Percentiles rank a stretch among this genome's conserved stretches.
Conservation (phyloP, 2,113 vertebrate genomes). For the Sitta europaea region DNA sequence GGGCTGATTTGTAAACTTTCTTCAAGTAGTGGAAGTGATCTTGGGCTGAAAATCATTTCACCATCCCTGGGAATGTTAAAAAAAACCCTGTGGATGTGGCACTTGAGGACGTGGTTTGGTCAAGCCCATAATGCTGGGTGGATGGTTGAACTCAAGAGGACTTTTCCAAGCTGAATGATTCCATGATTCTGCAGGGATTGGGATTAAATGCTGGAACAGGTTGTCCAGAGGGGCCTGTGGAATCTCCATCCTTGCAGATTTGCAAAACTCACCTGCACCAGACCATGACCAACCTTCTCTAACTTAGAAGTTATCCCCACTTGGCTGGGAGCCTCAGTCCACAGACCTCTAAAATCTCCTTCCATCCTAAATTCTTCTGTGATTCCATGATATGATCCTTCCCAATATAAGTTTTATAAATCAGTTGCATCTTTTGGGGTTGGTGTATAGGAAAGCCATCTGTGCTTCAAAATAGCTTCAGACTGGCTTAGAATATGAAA, state of each 20-base stretch:
- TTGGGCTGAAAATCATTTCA: not conserved
- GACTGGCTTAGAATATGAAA: not conserved
- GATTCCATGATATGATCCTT: not conserved
- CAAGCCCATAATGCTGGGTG: not conserved
- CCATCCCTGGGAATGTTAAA: not conserved
- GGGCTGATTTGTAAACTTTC: not conserved
- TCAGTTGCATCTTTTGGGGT: not conserved
- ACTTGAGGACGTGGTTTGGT: not conserved
- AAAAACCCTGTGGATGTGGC: not conserved
- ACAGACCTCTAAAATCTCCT: not conserved
- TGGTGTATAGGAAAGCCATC: not conserved
- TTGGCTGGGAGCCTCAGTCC: not conserved
- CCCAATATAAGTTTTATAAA: not conserved
- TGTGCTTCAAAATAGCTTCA: constrained; percentile 14
- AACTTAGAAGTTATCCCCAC: not conserved
- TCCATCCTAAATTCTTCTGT: not conserved
- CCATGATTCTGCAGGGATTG: not conserved
- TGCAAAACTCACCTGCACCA: not conserved
- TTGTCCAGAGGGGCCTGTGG: not conserved
- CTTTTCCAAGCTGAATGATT: not conserved
- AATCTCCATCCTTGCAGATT: not conserved
- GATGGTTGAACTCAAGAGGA: not conserved
- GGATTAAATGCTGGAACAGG: not conserved
- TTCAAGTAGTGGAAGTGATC: not conserved
- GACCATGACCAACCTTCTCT: not conserved